Evolutionary conservation across 2,888 invertebrate genomes (phyloP).

Genomic region (Formica aserva): DNA sequence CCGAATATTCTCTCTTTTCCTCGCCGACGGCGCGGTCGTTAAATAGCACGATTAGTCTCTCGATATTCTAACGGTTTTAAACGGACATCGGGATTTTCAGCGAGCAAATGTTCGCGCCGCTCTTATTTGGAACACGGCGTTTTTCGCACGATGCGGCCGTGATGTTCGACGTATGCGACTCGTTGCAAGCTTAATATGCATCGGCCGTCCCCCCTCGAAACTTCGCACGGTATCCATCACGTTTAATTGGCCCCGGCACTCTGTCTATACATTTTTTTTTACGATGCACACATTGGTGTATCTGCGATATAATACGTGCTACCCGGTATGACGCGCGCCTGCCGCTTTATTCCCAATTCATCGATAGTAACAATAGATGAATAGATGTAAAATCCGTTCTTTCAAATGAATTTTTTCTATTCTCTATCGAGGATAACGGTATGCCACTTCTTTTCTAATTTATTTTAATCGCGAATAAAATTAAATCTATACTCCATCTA

Average conservation of each 20-base stretch:
- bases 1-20: not conserved
- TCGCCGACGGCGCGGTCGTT: not conserved
- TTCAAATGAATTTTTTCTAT: conserved; percentile 10
- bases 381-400: conserved; percentile 23
- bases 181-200: conserved; percentile 40
- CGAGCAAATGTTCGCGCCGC: not conserved
- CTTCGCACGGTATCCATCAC: conserved; percentile 51
- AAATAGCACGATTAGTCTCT: conserved; percentile 25
- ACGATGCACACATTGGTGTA: conserved; percentile 34
- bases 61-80: conserved; percentile 5
- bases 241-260: conserved; percentile 43
- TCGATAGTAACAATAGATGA: conserved; percentile 36
- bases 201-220: conserved; percentile 14
- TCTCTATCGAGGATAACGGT: conserved; percentile 6
- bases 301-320: conserved; percentile 24
- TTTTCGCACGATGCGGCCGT: conserved; percentile 6
- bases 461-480: conserved; percentile 4
- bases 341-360: conserved; percentile 30
- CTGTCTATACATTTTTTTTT: conserved; percentile 42
- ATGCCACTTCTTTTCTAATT: not conserved
- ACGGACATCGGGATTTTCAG: not conserved
- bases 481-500: not conserved
- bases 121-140: conserved; percentile 9
- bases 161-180: conserved; percentile 16
- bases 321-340: conserved; percentile 16